Evolutionary conservation across 2,888 invertebrate species (phyloP).

Genomic region (Crocallis elinguaria): DNA sequence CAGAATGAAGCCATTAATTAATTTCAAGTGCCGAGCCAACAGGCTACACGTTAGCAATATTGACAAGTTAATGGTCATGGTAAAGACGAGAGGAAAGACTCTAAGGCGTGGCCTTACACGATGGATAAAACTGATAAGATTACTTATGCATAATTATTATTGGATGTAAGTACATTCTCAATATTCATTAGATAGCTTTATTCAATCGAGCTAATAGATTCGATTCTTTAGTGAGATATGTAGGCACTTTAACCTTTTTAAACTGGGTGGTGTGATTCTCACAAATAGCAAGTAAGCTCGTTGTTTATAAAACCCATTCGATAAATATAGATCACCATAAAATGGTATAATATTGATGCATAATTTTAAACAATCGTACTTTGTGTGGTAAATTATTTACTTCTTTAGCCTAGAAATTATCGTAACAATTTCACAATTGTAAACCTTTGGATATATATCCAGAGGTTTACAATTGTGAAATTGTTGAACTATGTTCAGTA

Average conservation of each 20-base stretch:
- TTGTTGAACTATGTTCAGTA: background rate
- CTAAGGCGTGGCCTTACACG: constrained; percentile 11
- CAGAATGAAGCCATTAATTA: constrained; percentile 59
- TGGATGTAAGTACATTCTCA: background rate
- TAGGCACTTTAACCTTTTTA: background rate
- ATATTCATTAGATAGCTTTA: background rate
- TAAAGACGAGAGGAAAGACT: constrained; percentile 10
- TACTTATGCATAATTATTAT: too few relatives aligned
- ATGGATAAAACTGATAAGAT: constrained; percentile 12
- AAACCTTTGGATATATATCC: too few relatives aligned
- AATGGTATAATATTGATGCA: too few relatives aligned
- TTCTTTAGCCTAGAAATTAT: too few relatives aligned
- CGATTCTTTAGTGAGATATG: background rate
- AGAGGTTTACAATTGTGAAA: background rate
- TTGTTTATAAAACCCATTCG: background rate
- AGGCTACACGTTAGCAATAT: constrained; percentile 42
- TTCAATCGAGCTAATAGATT: background rate
- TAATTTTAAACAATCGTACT: too few relatives aligned
- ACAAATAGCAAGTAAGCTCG: background rate
- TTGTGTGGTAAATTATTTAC: background rate
- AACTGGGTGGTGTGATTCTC: background rate
- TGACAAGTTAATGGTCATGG: constrained; percentile 48
- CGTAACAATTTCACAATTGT: too few relatives aligned
- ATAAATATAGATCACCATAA: too few relatives aligned
- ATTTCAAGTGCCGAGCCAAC: constrained; percentile 40